Evolutionary conservation across 2,797 vertebrate genomes (phyloP).

Genomic region (Setipinna tenuifilis): DNA sequence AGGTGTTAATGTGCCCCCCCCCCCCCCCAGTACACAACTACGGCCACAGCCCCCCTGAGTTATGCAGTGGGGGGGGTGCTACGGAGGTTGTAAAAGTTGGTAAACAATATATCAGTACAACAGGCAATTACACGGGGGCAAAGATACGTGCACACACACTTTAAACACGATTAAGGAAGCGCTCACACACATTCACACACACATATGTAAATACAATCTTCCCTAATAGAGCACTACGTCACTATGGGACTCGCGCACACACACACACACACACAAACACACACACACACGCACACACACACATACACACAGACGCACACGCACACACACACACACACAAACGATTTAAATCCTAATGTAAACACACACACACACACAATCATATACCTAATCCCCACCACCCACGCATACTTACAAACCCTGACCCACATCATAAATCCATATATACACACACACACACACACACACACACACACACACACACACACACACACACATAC

Average conservation of each 20-base stretch:
- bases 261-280: slow-evolving; percentile 1
- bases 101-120: slow-evolving; percentile 44
- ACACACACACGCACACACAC: slow-evolving; percentile 16
- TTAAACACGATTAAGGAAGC: background rate
- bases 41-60: slow-evolving; percentile 23
- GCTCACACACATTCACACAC: background rate
- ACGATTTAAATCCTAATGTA: background rate
- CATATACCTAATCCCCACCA: no score
- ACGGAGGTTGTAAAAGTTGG: slow-evolving; percentile 30
- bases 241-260: slow-evolving; percentile 9
- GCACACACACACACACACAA: background rate
- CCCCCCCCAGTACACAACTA: slow-evolving; percentile 14
- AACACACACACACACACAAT: background rate
- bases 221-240: background rate
- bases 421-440: no score
- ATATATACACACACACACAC: background rate
- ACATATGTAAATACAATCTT: background rate
- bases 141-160: slow-evolving; percentile 1
- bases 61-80: slow-evolving; percentile 38
- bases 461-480: background rate
- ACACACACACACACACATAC: background rate
- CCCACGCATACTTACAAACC: no score
- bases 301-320: background rate
- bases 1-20: slow-evolving; percentile 41
- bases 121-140: slow-evolving; percentile 15